Evolutionary conservation across 2,888 invertebrate genomes (phyloP), one percentile per base, ranked within the genome.

Genomic region (Melipona bicolor): DNA sequence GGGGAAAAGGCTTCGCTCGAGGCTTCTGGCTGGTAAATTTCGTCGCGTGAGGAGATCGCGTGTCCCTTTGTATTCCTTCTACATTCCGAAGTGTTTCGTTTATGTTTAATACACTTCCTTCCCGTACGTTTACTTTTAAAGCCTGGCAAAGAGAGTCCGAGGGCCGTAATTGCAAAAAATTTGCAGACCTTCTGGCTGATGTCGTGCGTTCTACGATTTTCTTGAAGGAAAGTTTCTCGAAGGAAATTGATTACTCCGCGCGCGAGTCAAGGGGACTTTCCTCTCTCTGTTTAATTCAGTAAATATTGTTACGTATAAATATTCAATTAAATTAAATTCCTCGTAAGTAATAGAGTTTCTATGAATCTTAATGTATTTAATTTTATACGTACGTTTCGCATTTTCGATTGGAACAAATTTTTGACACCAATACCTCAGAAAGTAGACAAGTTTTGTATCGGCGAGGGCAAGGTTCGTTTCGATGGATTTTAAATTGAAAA

Each of bases 1-100:
- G 6, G 6, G 3, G 24, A 15, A 24, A 27, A 13, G 9, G 27
- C 27, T 61, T 24, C 24, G 6, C 17, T 9, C 61, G 24, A 61
- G 17, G 61, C 24, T 24, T 59, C 24, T 32, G 67, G 21, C 59
- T 19, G 49, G 59, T 80, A 81, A 80, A 81, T 81, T 81, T 80
- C 61, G 59, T 80, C 65, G 52, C 80, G 81, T 54, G 80, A 81
- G 61, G 27, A 43, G 65, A 65, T 81, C 71, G 80, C 71, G 64
- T 70, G 61, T 21, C 27, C 24, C 71, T 70, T 54, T 59, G 49
- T 27, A 71, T 61, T 71, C 59, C 3, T 32, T 13, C n/a, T 43
- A 50, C 24, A 17, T 11, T 70, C 80, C 59, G n/a, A 50, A 56
- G 24, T 59, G 52, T 67, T 36, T 36, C 49, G 24, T 52, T 54